Percentiles rank a stretch among this genome's conserved stretches.
Evolutionary conservation across 2,113 vertebrate species (phyloP).

Genomic region (Entomyzon cyanotis): DNA sequence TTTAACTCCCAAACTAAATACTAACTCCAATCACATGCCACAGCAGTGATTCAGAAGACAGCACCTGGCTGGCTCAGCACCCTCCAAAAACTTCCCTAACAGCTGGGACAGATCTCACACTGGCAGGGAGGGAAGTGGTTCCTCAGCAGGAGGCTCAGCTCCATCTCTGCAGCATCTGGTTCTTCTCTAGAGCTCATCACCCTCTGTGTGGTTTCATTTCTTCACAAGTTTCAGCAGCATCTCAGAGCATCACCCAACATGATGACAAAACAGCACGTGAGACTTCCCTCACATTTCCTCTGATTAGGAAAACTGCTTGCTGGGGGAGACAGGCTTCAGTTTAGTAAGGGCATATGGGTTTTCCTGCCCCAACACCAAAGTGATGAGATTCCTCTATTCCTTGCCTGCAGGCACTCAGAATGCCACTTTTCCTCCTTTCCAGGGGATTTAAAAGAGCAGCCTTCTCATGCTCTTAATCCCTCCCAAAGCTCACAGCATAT

Average conservation of each 20-base stretch:
- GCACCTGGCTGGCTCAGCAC: background rate
- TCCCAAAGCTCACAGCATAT: constrained; percentile 49
- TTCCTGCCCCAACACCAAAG: background rate
- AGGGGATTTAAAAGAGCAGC: constrained; percentile 28
- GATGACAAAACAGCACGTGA: background rate
- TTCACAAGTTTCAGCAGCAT: background rate
- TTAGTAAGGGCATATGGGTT: background rate
- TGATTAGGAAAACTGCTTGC: background rate
- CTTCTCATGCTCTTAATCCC: constrained; percentile 19
- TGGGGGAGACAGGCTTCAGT: background rate
- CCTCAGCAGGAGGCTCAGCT: background rate
- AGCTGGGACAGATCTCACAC: background rate
- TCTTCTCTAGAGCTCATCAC: background rate
- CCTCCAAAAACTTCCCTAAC: background rate
- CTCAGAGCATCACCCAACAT: background rate
- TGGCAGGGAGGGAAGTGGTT: background rate
- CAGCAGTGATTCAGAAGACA: background rate
- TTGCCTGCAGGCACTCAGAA: constrained; percentile 17
- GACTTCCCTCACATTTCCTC: background rate
- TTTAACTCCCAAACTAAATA: background rate
- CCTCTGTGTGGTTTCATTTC: background rate
- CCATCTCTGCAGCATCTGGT: background rate
- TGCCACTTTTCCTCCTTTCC: background rate
- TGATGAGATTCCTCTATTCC: background rate
- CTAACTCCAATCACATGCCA: background rate